Conservation (phyloP, 1,140 invertebrate species). For the Lasioglossum baleicum region DNA sequence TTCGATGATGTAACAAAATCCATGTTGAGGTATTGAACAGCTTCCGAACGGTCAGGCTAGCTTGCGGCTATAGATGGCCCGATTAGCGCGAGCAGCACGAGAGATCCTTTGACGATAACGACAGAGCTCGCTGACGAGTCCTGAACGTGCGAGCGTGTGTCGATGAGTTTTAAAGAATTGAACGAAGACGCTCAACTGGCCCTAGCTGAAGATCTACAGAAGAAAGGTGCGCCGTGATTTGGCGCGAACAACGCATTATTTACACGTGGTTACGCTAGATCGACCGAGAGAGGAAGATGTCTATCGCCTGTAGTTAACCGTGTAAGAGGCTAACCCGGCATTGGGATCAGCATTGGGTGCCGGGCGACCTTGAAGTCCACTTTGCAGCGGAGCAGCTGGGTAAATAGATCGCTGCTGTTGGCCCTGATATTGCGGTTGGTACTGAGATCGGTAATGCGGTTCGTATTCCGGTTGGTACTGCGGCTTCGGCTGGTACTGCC, state of each 20-base stretch:
- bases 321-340: constrained; percentile 83
- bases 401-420: constrained; percentile 67
- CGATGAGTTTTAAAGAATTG: not conserved
- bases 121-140: too few species aligned
- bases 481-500: constrained; percentile 71
- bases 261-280: constrained; percentile 12
- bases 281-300: not conserved
- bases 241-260: constrained; percentile 37
- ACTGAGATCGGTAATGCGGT: constrained; percentile 62
- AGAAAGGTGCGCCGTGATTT: not conserved
- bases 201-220: not conserved
- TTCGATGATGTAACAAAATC: not conserved
- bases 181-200: not conserved
- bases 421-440: constrained; percentile 75
- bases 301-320: constrained; percentile 83
- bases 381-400: constrained; percentile 41
- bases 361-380: constrained; percentile 81
- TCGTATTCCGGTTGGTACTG: constrained; percentile 72
- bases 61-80: too few species aligned
- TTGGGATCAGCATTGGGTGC: constrained; percentile 84
- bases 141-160: too few species aligned
- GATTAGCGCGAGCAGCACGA: too few species aligned
- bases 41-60: not conserved
- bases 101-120: too few species aligned
- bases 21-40: not conserved